Conservation (phyloP, 2,797 vertebrate genomes). For the Hyperoplus immaculatus region DNA sequence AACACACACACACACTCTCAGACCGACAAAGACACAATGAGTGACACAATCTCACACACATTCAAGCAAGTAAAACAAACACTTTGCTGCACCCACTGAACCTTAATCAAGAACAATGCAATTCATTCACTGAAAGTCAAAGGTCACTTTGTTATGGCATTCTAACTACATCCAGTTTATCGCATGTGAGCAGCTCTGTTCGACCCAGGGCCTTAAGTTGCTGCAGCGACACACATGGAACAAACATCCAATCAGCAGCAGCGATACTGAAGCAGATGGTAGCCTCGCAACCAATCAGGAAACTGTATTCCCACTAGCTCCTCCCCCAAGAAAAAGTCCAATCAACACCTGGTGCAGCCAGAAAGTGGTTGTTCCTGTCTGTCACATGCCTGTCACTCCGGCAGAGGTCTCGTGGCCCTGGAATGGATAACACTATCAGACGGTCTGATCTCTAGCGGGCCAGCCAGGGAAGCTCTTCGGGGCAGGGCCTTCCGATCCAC, state of each 20-base stretch:
- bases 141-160: constrained; percentile 58
- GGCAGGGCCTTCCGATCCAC: constrained; percentile 75
- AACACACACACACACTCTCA: constrained; percentile 32
- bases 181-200: constrained; percentile 51
- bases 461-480: constrained; percentile 66
- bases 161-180: constrained; percentile 45
- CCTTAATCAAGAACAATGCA: constrained; percentile 32
- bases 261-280: constrained; percentile 75
- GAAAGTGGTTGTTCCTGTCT: constrained; percentile 74
- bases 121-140: constrained; percentile 52
- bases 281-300: constrained; percentile 70
- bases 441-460: constrained; percentile 67
- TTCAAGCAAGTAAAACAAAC: constrained; percentile 27
- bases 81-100: constrained; percentile 35
- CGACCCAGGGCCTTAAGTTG: constrained; percentile 58
- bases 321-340: constrained; percentile 72
- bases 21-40: constrained; percentile 29
- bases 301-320: constrained; percentile 62
- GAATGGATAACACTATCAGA: constrained; percentile 64
- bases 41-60: constrained; percentile 19
- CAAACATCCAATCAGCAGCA: constrained; percentile 75
- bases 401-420: constrained; percentile 60
- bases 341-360: constrained; percentile 75
- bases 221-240: constrained; percentile 67
- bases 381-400: constrained; percentile 78